A percentile compares a stretch with the other conserved stretches of the same genome.
These are phyloP conservation scores for Ooceraea biroi DNA, from an alignment of 1,140 invertebrate species.

Conservation along the genomic window DNA sequence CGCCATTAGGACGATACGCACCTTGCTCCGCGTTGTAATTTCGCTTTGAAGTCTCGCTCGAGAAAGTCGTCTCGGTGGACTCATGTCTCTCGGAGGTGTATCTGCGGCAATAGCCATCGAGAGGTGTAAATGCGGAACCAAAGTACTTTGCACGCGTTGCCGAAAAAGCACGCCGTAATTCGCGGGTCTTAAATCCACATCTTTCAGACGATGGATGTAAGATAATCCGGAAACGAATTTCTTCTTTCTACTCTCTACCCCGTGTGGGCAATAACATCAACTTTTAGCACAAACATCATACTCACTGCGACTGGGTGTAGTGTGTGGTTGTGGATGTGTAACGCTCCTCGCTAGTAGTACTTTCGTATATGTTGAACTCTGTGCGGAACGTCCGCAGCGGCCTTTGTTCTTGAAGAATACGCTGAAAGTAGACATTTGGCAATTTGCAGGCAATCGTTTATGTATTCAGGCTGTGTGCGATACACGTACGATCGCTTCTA, in stretches of 20 bases:
- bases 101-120: constrained; percentile 66
- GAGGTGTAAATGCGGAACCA: neutral
- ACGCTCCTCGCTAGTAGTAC: constrained; percentile 88
- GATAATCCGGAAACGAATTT: neutral
- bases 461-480: neutral
- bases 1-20: constrained; percentile 68
- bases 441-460: neutral
- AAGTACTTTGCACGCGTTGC: neutral
- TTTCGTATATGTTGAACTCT: constrained; percentile 91
- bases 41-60: constrained; percentile 64
- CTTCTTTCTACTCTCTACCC: neutral
- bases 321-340: constrained; percentile 88
- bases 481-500: neutral
- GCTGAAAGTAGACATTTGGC: constrained; percentile 76
- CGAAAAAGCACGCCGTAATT: neutral
- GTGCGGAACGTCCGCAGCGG: constrained; percentile 92
- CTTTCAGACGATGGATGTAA: neutral
- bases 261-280: neutral
- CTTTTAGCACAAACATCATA: constrained; percentile 61
- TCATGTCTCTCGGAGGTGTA: constrained; percentile 81
- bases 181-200: neutral
- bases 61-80: constrained; percentile 76
- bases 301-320: constrained; percentile 87
- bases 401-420: constrained; percentile 90
- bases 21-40: constrained; percentile 74